phyloP scores from a whole-genome alignment of 2,888 invertebrate species.

The Adelphocoris suturalis region DNA sequence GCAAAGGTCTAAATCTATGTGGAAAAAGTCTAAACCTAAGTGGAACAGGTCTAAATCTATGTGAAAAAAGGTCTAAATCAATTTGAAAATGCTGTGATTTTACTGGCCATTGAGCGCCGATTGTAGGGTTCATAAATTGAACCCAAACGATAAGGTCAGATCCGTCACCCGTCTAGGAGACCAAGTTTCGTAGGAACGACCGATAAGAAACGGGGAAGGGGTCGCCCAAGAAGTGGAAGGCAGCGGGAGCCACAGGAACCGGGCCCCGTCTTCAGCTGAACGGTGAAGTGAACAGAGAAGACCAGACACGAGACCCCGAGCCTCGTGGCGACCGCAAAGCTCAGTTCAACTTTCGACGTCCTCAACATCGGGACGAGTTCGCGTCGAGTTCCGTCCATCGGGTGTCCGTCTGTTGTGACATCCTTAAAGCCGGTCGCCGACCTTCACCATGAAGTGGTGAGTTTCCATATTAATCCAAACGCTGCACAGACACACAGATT shows the following conservation, averaged over 20 bases:
- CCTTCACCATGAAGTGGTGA: not conserved
- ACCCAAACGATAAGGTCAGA: not conserved
- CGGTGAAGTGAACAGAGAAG: not conserved
- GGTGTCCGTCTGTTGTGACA: slow-evolving; percentile 13
- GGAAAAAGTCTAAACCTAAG: too few species aligned
- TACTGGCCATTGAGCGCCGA: too few species aligned
- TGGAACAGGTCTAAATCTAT: too few species aligned
- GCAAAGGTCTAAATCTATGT: too few species aligned
- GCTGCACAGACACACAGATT: too few species aligned
- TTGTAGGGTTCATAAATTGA: too few species aligned
- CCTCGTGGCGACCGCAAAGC: slow-evolving; percentile 7
- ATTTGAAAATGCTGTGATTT: too few species aligned
- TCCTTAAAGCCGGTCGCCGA: not conserved
- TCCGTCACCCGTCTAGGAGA: not conserved
- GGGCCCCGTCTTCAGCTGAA: not conserved
- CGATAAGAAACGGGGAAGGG: slow-evolving; percentile 6
- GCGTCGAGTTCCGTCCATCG: slow-evolving; percentile 7
- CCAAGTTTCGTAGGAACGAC: slow-evolving; percentile 36
- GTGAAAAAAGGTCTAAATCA: too few species aligned
- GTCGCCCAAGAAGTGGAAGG: slow-evolving; percentile 18
- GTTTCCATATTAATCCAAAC: not conserved
- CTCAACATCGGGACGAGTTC: slow-evolving; percentile 8
- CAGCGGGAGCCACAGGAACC: slow-evolving; percentile 8
- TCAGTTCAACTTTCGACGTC: slow-evolving; percentile 27
- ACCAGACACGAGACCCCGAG: not conserved